Conservation (phyloP, 2,797 vertebrate genomes). For the Pangasius krempfi region DNA sequence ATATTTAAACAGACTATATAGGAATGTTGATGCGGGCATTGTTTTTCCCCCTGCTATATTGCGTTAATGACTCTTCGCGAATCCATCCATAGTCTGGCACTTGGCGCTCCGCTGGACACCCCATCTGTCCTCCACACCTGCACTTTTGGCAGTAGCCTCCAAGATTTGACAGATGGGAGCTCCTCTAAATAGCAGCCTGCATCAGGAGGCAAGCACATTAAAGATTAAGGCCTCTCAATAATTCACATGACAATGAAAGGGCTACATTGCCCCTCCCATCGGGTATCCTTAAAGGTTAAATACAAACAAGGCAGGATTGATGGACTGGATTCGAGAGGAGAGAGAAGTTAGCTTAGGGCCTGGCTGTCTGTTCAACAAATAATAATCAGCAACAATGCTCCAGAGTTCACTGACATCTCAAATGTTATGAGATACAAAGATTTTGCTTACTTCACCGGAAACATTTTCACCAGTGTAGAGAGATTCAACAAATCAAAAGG, state of each 20-base stretch:
- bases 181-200: conserved; percentile 50
- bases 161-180: conserved; percentile 37
- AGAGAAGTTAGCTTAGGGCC: conserved; percentile 14
- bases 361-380: conserved; percentile 11
- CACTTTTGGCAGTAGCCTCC: conserved; percentile 18
- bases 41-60: conserved; percentile 2
- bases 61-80: conserved; percentile 27
- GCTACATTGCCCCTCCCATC: conserved; percentile 23
- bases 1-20: background rate
- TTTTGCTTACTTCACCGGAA: background rate
- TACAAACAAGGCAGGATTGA: conserved; percentile 55
- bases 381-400: background rate
- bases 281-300: conserved; percentile 59
- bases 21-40: background rate
- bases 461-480: background rate
- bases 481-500: background rate
- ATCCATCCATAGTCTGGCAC: conserved; percentile 9
- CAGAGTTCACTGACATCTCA: conserved; percentile 29
- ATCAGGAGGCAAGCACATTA: conserved; percentile 53
- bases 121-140: conserved; percentile 22
- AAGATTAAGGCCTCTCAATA: conserved; percentile 61
- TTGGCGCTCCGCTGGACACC: background rate
- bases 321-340: conserved; percentile 41
- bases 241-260: conserved; percentile 59
- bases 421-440: conserved; percentile 42